A percentile compares a stretch with the other conserved stretches of the same genome.
phyloP scores from a whole-genome alignment of 2,888 invertebrate species.

The Flabesymbios commensalis region DNA sequence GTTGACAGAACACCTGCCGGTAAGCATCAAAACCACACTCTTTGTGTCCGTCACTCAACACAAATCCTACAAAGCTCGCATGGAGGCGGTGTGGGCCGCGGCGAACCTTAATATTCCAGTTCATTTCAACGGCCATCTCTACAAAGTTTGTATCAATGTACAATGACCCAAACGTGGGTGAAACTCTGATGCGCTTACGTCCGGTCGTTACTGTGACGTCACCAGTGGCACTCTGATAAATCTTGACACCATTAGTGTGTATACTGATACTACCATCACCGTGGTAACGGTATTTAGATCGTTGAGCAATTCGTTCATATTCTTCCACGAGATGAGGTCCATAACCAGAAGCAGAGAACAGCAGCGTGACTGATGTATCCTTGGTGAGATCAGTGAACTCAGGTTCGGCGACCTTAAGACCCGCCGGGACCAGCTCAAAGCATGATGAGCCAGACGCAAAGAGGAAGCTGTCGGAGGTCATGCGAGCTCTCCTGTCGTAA shows the following conservation, averaged over 20 bases:
- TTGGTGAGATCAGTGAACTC: conserved; percentile 53
- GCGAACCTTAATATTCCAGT: conserved; percentile 48
- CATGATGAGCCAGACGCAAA: conserved; percentile 48
- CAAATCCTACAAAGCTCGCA: conserved; percentile 28
- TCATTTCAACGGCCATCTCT: conserved; percentile 59
- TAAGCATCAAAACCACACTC: conserved; percentile 32
- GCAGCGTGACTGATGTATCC: conserved; percentile 54
- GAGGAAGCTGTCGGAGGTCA: conserved; percentile 44
- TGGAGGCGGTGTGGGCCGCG: conserved; percentile 47
- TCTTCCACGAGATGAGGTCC: conserved; percentile 53
- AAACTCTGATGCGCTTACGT: conserved; percentile 52
- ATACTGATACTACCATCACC: conserved; percentile 52
- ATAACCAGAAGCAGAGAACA: conserved; percentile 52
- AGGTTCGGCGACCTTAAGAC: conserved; percentile 20
- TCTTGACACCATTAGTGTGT: conserved; percentile 57
- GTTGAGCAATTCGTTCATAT: conserved; percentile 51
- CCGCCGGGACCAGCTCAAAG: conserved; percentile 36
- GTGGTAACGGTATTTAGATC: conserved; percentile 52
- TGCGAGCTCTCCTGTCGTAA: conserved; percentile 42
- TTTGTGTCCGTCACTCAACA: conserved; percentile 22
- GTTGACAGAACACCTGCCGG: conserved; percentile 25
- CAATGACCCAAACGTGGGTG: conserved; percentile 50
- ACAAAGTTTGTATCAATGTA: conserved; percentile 57
- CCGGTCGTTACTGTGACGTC: conserved; percentile 59
- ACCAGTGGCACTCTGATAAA: conserved; percentile 55